A percentile compares a stretch with the other conserved stretches of the same genome.
Conservation (phyloP, 2,113 vertebrate species). For the Callorhinus ursinus region DNA sequence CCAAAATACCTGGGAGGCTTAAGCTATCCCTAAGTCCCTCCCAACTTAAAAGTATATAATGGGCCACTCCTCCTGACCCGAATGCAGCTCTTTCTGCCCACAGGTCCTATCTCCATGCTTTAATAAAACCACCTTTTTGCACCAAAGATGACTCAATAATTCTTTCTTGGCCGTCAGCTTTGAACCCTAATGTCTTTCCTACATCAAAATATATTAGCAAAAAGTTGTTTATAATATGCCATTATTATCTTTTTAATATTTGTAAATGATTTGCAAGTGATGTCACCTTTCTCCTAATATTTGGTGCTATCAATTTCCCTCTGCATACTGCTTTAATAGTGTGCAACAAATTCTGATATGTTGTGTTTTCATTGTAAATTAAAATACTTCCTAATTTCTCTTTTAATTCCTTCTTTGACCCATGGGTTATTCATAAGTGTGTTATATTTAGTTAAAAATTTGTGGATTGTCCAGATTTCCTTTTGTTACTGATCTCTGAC, state of each 20-base stretch:
- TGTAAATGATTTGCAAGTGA: background rate
- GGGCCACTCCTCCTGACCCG: too few species aligned
- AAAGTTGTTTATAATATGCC: background rate
- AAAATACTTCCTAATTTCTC: background rate
- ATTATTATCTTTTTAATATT: background rate
- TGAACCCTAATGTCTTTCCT: background rate
- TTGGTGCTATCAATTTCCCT: background rate
- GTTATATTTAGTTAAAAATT: background rate
- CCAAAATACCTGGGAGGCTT: background rate
- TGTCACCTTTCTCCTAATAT: background rate
- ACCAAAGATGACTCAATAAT: background rate
- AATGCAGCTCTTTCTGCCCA: background rate
- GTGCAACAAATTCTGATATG: background rate
- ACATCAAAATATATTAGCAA: background rate
- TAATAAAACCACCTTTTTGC: background rate
- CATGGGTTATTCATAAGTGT: background rate
- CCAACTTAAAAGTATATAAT: background rate
- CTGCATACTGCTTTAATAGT: background rate
- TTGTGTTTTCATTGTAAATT: background rate
- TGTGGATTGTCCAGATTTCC: background rate
- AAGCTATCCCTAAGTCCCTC: background rate
- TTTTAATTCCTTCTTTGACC: background rate
- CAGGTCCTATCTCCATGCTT: background rate
- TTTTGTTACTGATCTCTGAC: background rate
- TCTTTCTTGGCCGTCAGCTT: background rate